Evolutionary conservation across 2,113 vertebrate genomes (phyloP), one percentile per base, ranked within the genome.

Genomic region (Potamarius usumacintae): DNA sequence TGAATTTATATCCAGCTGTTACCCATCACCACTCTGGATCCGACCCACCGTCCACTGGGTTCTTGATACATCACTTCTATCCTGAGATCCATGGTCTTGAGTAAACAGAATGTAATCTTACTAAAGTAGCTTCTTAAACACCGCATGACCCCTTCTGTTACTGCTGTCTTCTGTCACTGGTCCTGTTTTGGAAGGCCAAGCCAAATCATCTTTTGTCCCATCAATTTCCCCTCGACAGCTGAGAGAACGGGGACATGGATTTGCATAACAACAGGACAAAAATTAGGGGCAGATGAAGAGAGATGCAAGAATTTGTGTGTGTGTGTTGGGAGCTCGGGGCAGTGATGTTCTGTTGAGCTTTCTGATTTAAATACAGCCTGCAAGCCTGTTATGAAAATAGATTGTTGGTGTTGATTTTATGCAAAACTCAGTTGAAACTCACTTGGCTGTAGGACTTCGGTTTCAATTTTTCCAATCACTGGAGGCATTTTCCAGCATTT

Each of bases 241-340:
- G n/a, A 62, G 57, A 83, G 84, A 76, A 53, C 85, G 58, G 85
- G 78, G 63, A 88, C 83, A 85, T 83, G 50, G 55, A 93, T 94
- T 88, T 91, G 92, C 92, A 93, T 91, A 93, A 94, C 92, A 93
- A 93, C 91, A 89, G 88, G 78, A 85, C 50, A 85, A 92, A 89
- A 83, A 86, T 86, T 84, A 83, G 82, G 58, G 84, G 74, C 72
- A 72, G 87, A 84, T 89, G 90, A 87, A 91, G 89, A 91, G 90
- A 92, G 82, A 79, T 90, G 92, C 90, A 90, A 74, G 90, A 93
- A 91, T 93, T 93, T 91, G 88, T 80, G 18, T 2, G 58, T 58
- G 57, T 63, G 17, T 63, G 60, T 53, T 74, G 72, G 50, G 42
- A 62, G 69, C 71, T 53, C 15, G 14, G 72, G 50, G 12, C 30